Evolutionary conservation across 2,888 invertebrate species (phyloP).

Genomic region (Trilocha varians): DNA sequence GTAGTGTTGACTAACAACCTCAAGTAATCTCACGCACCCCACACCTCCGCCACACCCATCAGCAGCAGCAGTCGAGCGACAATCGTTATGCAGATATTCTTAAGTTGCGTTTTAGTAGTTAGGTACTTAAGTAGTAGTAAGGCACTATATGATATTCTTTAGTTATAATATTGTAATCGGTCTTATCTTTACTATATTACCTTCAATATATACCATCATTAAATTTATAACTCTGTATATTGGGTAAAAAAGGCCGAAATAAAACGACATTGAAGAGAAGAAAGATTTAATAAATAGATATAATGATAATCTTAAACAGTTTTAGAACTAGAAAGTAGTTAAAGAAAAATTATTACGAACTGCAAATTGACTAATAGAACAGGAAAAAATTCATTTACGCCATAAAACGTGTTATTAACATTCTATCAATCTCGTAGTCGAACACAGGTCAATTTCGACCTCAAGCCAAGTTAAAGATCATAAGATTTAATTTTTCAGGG

Average conservation of each 20-base stretch:
- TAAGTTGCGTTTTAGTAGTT: no score
- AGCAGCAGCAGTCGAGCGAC: no score
- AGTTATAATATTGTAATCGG: no score
- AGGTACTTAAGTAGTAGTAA: no score
- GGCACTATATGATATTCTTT: no score
- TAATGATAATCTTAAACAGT: slow-evolving; percentile 65
- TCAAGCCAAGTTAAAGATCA: neutral
- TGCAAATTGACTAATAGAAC: neutral
- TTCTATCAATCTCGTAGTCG: neutral
- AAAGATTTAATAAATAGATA: slow-evolving; percentile 72
- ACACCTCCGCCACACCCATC: no score
- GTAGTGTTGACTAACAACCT: no score
- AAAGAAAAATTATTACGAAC: neutral
- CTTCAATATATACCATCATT: no score
- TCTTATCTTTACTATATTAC: no score
- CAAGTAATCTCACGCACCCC: no score
- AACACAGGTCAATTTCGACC: neutral
- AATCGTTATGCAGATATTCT: no score
- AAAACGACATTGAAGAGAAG: slow-evolving; percentile 57
- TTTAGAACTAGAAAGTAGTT: slow-evolving; percentile 48
- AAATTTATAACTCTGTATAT: no score
- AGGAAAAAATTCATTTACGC: neutral
- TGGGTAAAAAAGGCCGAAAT: slow-evolving; percentile 22
- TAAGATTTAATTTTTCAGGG: slow-evolving; percentile 34
- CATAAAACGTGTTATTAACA: neutral